Evolutionary conservation across 2,888 invertebrate genomes (phyloP), one percentile per base, ranked within the genome.

Genomic region (Lochmaea capreae): DNA sequence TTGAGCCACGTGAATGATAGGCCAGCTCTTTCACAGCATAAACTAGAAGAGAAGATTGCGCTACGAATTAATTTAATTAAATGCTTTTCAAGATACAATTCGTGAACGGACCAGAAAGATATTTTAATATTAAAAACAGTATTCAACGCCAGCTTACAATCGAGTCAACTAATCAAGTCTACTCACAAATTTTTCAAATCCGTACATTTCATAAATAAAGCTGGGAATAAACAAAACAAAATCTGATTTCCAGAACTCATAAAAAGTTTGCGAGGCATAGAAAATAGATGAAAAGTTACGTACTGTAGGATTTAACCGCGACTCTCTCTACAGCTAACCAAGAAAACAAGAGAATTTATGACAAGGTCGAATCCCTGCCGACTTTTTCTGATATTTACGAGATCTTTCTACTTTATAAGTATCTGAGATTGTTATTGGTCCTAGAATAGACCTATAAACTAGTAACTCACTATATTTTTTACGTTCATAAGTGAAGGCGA

Each of bases 261-360:
- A 70, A 70, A 70, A 57, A 70, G 52, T 65, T 65, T 65, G 42
- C 46, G 70, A 63, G n/a, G 63, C 63, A 70, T 62, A 65, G 70
- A 63, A 65, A 70, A 70, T 52, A 57, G 54, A 43, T 16, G 16
- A 62, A 69, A 70, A 70, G 54, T 70, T 65, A 70, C 70, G 63
- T 70, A 70, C 57, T 26, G 18, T 46, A 39, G 10, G 22, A 54
- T 57, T 65, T 59, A 62, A 69, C 62, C 62, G 52, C 49, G 62
- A 46, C 54, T 42, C 33, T 26, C 46, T 42, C 39, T 43, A 61
- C 54, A 52, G 33, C 14, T 16, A 12, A 52, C 68, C 68, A 26
- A 67, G 68, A 71, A 71, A 74, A 74, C 71, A 74, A 68, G 57
- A 57, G 58, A 71, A 71, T 74, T 71, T 68, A 74, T 74, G 71